Base-by-base conservation (phyloP, 2,888 invertebrate species). In the Pseudanteris insignis region DNA sequence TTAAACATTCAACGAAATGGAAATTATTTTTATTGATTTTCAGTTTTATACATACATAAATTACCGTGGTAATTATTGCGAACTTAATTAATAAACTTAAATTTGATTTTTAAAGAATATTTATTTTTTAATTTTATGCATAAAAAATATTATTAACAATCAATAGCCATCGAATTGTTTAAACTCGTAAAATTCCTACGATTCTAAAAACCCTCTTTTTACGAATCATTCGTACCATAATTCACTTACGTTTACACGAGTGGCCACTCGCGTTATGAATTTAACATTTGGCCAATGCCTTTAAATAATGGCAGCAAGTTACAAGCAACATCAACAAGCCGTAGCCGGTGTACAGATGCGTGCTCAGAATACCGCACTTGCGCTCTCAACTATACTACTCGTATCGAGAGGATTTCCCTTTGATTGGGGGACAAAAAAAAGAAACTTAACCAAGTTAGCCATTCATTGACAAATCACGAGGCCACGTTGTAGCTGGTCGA, bases 321-420 rank as follows among this genome's bases (percentile, higher is more conserved):
- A 58, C 43, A 43, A 44, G 48, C 57, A 43, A 58, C 50, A 50
- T 58, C 50, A 58, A 58, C 57, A 50, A 43, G 55, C 33, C 37
- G 48, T 26, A 29, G 11, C 13, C 30, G 50, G 9, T 44, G 40
- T 33, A 50, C 57, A 50, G 37, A 48, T 50, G 57, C 38, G 28
- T 21, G 44, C 38, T 44, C 32, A 44, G 50, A 43, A 47, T 29
- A 15, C 38, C 1, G 46, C 40, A 18, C 36, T 55, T 46, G 28
- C 28, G 9, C 4, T 29, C 40, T 25, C 21, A 36, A 36, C n/a
- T n/a, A n/a, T 13, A 47, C 34, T 47, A 55, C 55, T 55, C 40
- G 13, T 30, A 36, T 34, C 15, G 41, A 47, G 55, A 41, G 47
- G 47, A 47, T 55, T 55, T 47, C 36, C 29, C 47, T 55, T 57